Evolutionary conservation across 2,113 vertebrate species (phyloP).

Genomic region (Okapia johnstoni): DNA sequence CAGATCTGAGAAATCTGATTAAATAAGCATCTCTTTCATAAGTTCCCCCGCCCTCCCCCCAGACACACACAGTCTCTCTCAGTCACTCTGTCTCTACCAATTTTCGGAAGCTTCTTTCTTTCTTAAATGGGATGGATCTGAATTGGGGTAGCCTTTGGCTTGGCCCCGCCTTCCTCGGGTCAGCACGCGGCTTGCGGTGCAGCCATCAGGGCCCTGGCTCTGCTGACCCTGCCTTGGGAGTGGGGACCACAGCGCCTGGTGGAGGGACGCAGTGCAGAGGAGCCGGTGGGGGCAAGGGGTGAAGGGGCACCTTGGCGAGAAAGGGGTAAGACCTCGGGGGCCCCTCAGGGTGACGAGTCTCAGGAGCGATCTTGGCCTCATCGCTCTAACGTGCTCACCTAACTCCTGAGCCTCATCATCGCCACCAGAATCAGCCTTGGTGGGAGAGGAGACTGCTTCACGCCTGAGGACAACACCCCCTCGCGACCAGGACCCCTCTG

Average conservation of each 20-base stretch:
- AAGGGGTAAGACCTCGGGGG: not conserved
- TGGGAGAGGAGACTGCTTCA: not conserved
- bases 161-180: fast-evolving
- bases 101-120: not conserved
- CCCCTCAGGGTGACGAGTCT: fast-evolving
- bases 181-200: fast-evolving
- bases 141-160: fast-evolving
- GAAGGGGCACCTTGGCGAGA: not conserved
- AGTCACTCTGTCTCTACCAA: too few relatives aligned
- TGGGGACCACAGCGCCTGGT: fast-evolving
- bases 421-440: not conserved
- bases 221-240: not conserved
- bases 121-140: fast-evolving
- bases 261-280: not conserved
- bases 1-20: not conserved
- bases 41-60: not conserved
- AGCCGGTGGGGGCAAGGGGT: fast-evolving
- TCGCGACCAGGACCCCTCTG: not conserved
- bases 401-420: fast-evolving
- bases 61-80: not conserved
- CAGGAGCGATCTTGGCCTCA: not conserved
- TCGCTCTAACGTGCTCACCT: fast-evolving
- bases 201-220: fast-evolving
- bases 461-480: not conserved
- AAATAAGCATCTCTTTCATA: not conserved